These are phyloP conservation scores for Lasiurus cinereus DNA, from an alignment of 2,113 vertebrate species.

Conservation along the genomic window DNA sequence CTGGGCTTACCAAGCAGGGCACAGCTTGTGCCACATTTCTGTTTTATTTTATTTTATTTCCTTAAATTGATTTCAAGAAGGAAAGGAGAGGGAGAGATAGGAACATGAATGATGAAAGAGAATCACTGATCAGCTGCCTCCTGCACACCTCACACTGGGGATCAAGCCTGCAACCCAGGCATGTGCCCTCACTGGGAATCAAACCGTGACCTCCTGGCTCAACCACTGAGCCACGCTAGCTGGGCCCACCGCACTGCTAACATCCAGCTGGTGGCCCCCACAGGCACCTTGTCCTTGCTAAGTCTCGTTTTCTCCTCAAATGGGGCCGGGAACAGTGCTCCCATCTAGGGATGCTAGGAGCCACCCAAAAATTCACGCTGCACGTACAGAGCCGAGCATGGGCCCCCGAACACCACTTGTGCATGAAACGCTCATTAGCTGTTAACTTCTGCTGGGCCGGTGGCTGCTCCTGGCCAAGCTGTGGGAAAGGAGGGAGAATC, in stretches of 20 bases:
- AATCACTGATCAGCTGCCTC: too few species aligned
- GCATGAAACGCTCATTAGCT: fast-evolving
- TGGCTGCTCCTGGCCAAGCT: background rate
- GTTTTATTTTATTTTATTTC: too few species aligned
- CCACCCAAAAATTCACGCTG: background rate
- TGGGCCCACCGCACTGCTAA: background rate
- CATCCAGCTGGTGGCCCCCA: background rate
- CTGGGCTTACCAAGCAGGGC: background rate
- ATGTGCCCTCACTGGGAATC: too few species aligned
- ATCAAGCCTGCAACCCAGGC: too few species aligned
- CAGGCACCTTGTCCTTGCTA: background rate
- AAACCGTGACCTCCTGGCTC: too few species aligned
- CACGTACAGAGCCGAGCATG: fast-evolving
- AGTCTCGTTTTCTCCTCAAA: background rate
- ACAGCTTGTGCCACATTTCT: too few species aligned
- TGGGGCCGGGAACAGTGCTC: fast-evolving
- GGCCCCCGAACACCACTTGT: background rate
- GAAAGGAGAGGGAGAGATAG: too few species aligned
- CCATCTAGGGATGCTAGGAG: too few species aligned
- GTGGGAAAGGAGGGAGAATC: background rate
- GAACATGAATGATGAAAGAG: too few species aligned
- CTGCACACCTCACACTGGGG: too few species aligned
- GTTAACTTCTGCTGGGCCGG: background rate
- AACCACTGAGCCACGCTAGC: too few species aligned
- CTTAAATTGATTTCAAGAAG: too few species aligned